Base-by-base conservation (phyloP, 2,113 vertebrate species). In the Sander vitreus region DNA sequence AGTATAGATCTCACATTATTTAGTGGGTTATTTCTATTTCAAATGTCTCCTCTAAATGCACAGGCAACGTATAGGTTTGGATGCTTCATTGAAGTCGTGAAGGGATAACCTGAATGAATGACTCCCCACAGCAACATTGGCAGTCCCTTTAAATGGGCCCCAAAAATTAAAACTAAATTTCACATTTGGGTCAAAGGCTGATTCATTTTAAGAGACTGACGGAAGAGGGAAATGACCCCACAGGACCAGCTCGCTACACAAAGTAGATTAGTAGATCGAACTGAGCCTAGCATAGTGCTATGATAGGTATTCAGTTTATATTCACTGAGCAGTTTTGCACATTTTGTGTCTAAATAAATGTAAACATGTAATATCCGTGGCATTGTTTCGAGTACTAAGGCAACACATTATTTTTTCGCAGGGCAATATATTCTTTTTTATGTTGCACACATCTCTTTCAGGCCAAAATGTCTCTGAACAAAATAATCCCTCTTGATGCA, bases 151-250 rank as follows among this genome's bases (percentile, higher is more conserved):
- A 33, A n/a, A 63, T 71, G 18, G 36, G 16, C 51, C 53, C 72
- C 14, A 23, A 64, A 62, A 83, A 65, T 81, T 76, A 30, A 55
- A 83, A 75, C 70, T 30, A 39, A 45, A 80, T 71, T 68, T 76
- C 25, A 39, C 43, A 81, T 27, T 53, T 78, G 78, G 64, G 78
- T 85, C 81, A 86, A 75, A 79, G 70, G 65, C 62, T 65, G 33
- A 70, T 71, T 57, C 10, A 79, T 64, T 77, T 62, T 57, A 57
- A 79, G n/a, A 80, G 62, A 59, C 71, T 65, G 73, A 78, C 2
- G 12, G 73, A 68, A 63, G 39, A 45, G 10, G 48, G 43, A 53
- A 81, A 81, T 81, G 9, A 77, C 43, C 6, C n/a, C 63, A 73
- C 5, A 4, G 50, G 30, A 67, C 6, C 4, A 18, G 51, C 23